Conservation (phyloP, 1,140 invertebrate species). For the Helicoverpa armigera region DNA sequence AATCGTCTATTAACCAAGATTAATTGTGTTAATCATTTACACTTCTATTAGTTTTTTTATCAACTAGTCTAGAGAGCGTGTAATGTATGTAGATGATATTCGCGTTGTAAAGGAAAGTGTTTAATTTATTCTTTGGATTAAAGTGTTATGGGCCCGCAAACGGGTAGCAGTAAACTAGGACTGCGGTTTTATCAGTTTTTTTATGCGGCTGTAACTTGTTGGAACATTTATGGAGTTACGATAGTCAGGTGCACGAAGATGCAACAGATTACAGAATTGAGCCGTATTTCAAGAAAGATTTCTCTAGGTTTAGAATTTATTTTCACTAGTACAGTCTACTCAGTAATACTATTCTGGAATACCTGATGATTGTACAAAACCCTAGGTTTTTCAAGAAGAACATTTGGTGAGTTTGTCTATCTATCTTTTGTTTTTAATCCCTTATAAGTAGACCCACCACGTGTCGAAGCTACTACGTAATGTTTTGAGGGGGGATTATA, state of each 20-base stretch:
- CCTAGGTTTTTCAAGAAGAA: not conserved
- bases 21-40: slow-evolving; percentile 20
- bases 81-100: slow-evolving; percentile 30
- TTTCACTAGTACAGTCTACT: no score
- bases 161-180: not conserved
- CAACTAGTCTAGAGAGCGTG: not conserved
- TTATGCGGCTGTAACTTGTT: not conserved
- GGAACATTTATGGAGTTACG: not conserved
- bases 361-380: no score
- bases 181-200: not conserved
- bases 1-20: slow-evolving; percentile 6
- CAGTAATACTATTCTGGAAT: no score
- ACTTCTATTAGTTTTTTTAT: slow-evolving; percentile 26
- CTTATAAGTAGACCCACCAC: slow-evolving; percentile 40
- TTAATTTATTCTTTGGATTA: slow-evolving; percentile 40
- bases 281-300: no score
- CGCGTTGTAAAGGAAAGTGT: slow-evolving; percentile 28
- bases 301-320: no score
- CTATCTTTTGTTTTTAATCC: slow-evolving; percentile 8
- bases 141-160: slow-evolving; percentile 7
- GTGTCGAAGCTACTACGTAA: slow-evolving; percentile 10
- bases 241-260: not conserved
- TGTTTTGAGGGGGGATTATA: slow-evolving; percentile 46
- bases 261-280: not conserved
- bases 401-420: no score